Conservation (phyloP, 2,888 invertebrate genomes). For the Scaptomyza reducta region DNA sequence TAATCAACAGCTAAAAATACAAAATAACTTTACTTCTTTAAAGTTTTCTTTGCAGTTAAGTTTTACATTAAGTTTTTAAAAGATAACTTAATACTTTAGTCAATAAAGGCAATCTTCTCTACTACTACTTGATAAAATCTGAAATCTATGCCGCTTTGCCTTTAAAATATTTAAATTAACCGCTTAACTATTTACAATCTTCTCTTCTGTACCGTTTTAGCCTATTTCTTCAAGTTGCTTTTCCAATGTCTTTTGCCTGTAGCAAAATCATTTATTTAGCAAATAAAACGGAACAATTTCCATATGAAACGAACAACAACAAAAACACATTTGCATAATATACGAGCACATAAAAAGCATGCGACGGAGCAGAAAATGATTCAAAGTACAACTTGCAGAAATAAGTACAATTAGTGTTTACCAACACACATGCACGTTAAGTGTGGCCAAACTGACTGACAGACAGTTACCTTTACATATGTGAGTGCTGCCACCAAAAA, state of each 20-base stretch:
- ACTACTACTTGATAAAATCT: no score
- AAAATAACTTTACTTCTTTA: background rate
- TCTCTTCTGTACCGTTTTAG: no score
- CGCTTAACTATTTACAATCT: background rate
- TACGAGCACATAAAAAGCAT: conserved; percentile 41
- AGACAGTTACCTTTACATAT: conserved; percentile 42
- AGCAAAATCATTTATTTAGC: conserved; percentile 23
- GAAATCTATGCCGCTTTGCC: no score
- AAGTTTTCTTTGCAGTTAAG: background rate
- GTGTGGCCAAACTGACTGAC: conserved; percentile 48
- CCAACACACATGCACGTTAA: conserved; percentile 3
- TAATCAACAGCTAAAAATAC: conserved; percentile 5
- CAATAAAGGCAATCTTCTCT: no score
- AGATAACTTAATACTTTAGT: no score
- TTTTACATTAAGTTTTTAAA: no score
- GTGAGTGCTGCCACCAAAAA: conserved; percentile 25
- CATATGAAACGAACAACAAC: conserved; percentile 30
- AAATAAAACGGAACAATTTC: conserved; percentile 51
- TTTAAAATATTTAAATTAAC: no score
- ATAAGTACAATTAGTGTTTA: conserved; percentile 62
- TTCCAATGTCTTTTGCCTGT: conserved; percentile 2
- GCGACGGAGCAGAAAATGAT: conserved; percentile 58
- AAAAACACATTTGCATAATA: conserved; percentile 58
- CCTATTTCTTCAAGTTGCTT: background rate
- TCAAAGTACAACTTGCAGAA: conserved; percentile 40